Base-by-base conservation (phyloP, 2,797 vertebrate species). In the Crax fasciolata region DNA sequence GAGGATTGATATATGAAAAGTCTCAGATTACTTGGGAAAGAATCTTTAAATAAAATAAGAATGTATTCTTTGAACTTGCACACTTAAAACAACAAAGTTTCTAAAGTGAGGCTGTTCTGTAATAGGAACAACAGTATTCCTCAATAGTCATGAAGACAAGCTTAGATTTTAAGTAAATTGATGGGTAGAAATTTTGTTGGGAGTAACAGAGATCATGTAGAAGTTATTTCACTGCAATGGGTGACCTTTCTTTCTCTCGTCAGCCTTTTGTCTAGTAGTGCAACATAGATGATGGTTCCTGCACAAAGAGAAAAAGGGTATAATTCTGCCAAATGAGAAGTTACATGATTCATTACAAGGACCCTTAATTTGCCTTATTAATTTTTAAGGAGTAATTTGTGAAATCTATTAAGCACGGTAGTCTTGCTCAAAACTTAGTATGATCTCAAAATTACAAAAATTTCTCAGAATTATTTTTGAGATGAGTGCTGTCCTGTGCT, bases 381-480 rank as follows among this genome's bases (percentile, higher is more conserved):
- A 86, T 78, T 93, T 87, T 96, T 94, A 66, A 89, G 93, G 89
- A 96, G 75, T 89, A 87, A 94, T 96, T 90, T 93, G 78, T 88
- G 88, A 96, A 91, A 93, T 86, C 89, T 92, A 77, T 97, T 97
- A 94, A 79, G 75, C 78, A 80, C 77, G 71, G 71, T 75, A 84
- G 88, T 61, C 61, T 95, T 39, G 17, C 80, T 91, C 93, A 94
- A 97, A 84, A 96, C 86, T 91, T 88, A 90, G 84, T 74, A 74
- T 90, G 96, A 95, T 97, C 89, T 90, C 59, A 71, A 94, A 97
- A 92, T 91, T 19, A 19, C 82, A 58, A 39, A 87, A 92, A 71
- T 58, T 58, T 81, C 77, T 94, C 84, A 80, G 89, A 63, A 97
- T 97, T 98, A 96, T 98, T 98, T 98, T 97, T 96, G 96, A 97